phyloP scores from a whole-genome alignment of 2,888 invertebrate genomes.

The Papilio gigon region DNA sequence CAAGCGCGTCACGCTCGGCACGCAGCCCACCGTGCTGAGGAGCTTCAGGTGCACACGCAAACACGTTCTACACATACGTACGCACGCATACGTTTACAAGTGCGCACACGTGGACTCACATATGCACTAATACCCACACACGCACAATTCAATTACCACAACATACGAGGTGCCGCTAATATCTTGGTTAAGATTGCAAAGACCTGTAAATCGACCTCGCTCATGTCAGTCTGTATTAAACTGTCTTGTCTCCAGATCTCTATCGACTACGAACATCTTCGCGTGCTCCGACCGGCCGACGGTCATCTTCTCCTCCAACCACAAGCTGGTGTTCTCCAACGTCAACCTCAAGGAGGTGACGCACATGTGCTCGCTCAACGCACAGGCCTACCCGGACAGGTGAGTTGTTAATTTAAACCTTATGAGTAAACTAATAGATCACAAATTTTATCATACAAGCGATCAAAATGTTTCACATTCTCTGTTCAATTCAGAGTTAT shows the following conservation, averaged over 20 bases:
- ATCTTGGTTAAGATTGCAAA: too few relatives aligned
- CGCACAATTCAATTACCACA: too few relatives aligned
- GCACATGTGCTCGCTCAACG: constrained; percentile 98
- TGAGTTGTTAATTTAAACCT: constrained; percentile 51
- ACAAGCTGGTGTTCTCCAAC: constrained; percentile 99
- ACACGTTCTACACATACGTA: not conserved
- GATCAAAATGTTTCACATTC: too few relatives aligned
- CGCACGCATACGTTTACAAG: not conserved
- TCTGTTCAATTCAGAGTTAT: too few relatives aligned
- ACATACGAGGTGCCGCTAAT: too few relatives aligned
- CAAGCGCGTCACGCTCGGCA: constrained; percentile 98
- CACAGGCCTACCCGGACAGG: constrained; percentile 97
- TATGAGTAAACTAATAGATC: not conserved
- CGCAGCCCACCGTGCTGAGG: constrained; percentile 96
- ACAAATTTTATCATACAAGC: not conserved
- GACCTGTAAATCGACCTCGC: too few relatives aligned
- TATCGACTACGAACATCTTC: constrained; percentile 97
- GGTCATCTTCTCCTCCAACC: constrained; percentile 99
- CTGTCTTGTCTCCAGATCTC: constrained; percentile 78
- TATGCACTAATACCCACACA: not conserved
- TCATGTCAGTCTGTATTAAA: too few relatives aligned
- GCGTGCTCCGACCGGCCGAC: constrained; percentile 99
- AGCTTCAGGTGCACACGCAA: constrained; percentile 84
- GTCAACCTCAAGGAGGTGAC: constrained; percentile 97
- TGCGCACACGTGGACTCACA: not conserved